phyloP scores from a whole-genome alignment of 2,888 invertebrate genomes.

The Myathropa florea region DNA sequence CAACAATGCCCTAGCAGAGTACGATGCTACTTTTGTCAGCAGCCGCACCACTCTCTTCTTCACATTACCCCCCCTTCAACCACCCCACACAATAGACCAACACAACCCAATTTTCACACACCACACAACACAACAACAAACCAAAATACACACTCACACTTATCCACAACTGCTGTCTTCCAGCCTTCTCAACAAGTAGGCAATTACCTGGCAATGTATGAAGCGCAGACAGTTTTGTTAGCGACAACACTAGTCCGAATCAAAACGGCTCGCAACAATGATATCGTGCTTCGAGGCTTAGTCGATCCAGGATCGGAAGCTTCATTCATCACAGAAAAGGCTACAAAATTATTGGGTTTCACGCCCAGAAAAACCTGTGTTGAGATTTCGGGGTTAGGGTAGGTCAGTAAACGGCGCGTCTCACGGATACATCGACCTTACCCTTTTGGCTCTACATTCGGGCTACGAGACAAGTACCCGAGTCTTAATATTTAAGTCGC shows the following conservation, averaged over 20 bases:
- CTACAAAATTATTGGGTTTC: too few species aligned
- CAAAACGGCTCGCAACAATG: background rate
- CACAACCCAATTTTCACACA: background rate
- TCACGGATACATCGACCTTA: constrained; percentile 8
- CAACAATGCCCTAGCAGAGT: too few species aligned
- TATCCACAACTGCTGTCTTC: background rate
- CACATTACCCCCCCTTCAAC: too few species aligned
- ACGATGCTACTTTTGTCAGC: too few species aligned
- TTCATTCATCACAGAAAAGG: constrained; percentile 9
- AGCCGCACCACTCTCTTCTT: too few species aligned
- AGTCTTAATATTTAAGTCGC: constrained; percentile 6
- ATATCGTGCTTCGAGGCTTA: background rate
- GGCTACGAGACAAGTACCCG: too few species aligned
- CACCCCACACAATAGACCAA: too few species aligned
- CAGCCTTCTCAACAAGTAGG: background rate
- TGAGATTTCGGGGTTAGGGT: constrained; percentile 13
- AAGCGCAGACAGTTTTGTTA: background rate
- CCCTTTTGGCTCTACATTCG: background rate
- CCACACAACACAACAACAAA: too few species aligned
- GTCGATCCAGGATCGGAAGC: constrained; percentile 23
- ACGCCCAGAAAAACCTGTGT: background rate
- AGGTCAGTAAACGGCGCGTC: background rate
- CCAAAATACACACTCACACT: background rate
- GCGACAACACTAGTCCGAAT: background rate
- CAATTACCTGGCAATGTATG: background rate